Conservation (phyloP, 2,113 vertebrate genomes). For the Otocyon megalotis region DNA sequence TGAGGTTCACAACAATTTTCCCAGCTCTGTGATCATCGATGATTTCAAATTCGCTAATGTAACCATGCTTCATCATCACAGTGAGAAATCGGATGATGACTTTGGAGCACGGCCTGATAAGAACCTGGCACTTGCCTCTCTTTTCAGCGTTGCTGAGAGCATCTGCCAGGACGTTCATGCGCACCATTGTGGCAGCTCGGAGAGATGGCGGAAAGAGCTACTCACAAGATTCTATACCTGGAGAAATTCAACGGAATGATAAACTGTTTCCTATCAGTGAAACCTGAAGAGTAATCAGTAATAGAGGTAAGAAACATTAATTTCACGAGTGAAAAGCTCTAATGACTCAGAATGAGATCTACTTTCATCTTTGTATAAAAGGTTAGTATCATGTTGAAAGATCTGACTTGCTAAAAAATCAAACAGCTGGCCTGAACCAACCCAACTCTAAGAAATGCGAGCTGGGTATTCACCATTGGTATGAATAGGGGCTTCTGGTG, state of each 20-base stretch:
- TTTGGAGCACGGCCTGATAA: too few species aligned
- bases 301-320: slow-evolving; percentile 73
- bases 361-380: slow-evolving; percentile 76
- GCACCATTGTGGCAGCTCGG: too few species aligned
- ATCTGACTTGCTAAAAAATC: slow-evolving; percentile 78
- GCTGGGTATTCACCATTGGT: slow-evolving; percentile 43
- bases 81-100: too few species aligned
- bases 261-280: slow-evolving; percentile 52
- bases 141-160: too few species aligned
- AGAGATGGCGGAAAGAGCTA: too few species aligned
- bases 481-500: not conserved
- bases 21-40: too few species aligned
- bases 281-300: slow-evolving; percentile 36
- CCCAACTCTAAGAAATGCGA: slow-evolving; percentile 62
- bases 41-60: too few species aligned
- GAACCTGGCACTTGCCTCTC: too few species aligned
- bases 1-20: too few species aligned
- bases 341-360: slow-evolving; percentile 73
- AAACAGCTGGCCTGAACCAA: slow-evolving; percentile 79
- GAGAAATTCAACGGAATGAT: slow-evolving; percentile 10
- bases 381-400: slow-evolving; percentile 80
- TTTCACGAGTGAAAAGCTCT: slow-evolving; percentile 73
- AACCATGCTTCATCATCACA: too few species aligned
- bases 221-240: not conserved
- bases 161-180: too few species aligned